Evolutionary conservation across 2,113 vertebrate species (phyloP).

Genomic region (Gasterosteus aculeatus): DNA sequence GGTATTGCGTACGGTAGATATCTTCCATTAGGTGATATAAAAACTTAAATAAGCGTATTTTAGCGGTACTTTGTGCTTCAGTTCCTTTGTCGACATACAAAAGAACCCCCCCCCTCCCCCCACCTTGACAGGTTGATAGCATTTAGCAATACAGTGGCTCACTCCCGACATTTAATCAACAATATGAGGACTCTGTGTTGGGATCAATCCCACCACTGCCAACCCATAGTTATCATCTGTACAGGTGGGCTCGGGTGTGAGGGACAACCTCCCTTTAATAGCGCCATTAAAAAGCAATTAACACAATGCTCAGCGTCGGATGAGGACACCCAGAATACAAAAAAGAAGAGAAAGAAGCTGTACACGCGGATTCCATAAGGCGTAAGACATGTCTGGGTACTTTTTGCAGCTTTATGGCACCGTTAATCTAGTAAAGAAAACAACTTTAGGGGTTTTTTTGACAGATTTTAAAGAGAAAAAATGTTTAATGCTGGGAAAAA

Average conservation of each 20-base stretch:
- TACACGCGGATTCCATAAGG: slow-evolving; percentile 31
- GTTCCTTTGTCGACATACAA: slow-evolving; percentile 4
- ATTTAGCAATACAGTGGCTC: slow-evolving; percentile 35
- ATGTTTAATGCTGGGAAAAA: background rate
- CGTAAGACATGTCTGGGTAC: slow-evolving; percentile 12
- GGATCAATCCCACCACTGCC: slow-evolving; percentile 43
- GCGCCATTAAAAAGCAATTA: slow-evolving; percentile 83
- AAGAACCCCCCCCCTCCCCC: background rate
- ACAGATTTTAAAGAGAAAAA: background rate
- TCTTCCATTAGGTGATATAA: background rate
- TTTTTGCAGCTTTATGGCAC: slow-evolving; percentile 18
- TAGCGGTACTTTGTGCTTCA: background rate
- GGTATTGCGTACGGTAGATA: background rate
- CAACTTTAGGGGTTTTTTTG: background rate
- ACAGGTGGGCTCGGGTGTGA: slow-evolving; percentile 67
- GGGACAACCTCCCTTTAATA: slow-evolving; percentile 76
- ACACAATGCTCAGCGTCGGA: slow-evolving; percentile 62
- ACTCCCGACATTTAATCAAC: slow-evolving; percentile 60
- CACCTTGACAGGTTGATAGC: slow-evolving; percentile 41
- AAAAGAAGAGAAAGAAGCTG: slow-evolving; percentile 21
- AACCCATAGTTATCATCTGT: slow-evolving; percentile 63
- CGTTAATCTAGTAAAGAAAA: slow-evolving; percentile 6
- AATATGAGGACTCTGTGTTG: slow-evolving; percentile 56
- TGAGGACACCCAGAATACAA: slow-evolving; percentile 58
- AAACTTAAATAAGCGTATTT: background rate